Evolutionary conservation across 1,140 invertebrate species (phyloP), one percentile per base, ranked within the genome.

Genomic region (Macrocentrus cingulum): DNA sequence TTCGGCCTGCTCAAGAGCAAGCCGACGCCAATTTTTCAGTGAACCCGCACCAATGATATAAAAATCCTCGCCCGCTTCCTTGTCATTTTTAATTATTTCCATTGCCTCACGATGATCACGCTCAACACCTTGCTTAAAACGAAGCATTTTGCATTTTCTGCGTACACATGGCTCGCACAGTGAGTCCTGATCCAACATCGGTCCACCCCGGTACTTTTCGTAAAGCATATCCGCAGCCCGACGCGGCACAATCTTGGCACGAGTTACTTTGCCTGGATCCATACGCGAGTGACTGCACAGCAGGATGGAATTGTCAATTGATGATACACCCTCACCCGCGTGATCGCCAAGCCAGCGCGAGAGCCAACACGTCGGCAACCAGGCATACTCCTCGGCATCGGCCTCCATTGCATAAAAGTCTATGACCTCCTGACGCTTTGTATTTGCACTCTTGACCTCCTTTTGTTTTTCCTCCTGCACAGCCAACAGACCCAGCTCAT

Each of bases 361-460:
- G 9, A 85, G 56, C 84, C 84, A 85, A 18, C 79, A 76, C 2
- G 65, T 74, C 13, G 80, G 70, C 29, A 85, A 65, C 80, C 84
- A 84, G 49, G 84, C 77, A 60, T 72, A 82, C 5, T 74, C 65
- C 64, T 68, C 65, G 16, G 59, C 55, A 56, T 60, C 65, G 51
- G 61, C 63, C 11, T 76, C 65, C 16, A 71, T 71, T 11, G 71
- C 64, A 54, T 76, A 79, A 36, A 76, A 67, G 48, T 76, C 68
- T 55, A 77, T 66, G 2, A 79, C 72, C 2, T 77, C 59, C 50
- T 76, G 75, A 8, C 76, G 68, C 50, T 79, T 79, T 44, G 76
- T 67, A 61, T 81, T 78, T 64, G 77, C 79, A 63, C 72, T 76
- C 58, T 81, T 69, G 8, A 82, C 74, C 61, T 81, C 81, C 62